Evolutionary conservation across 92 coral and sea anemone genomes (phyloP).

Genomic region (Pocillopora meandrina): DNA sequence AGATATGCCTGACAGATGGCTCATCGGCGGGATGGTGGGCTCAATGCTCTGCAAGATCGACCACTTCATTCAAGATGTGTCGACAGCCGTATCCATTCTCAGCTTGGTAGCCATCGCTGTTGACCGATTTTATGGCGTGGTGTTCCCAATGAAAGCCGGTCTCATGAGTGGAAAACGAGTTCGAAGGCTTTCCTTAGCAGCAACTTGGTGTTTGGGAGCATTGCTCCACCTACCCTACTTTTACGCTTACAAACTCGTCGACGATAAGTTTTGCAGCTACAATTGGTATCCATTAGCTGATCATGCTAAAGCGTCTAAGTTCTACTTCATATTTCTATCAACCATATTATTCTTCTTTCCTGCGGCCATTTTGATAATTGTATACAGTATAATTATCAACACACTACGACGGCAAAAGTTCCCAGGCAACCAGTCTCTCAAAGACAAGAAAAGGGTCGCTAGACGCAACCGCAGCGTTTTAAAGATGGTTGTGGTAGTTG

Average conservation of each 20-base stretch:
- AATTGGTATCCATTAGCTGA: conserved; percentile 45
- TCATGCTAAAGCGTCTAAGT: not conserved
- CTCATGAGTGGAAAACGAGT: conserved; percentile 30
- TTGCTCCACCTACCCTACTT: conserved; percentile 56
- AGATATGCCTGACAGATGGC: conserved; percentile 42
- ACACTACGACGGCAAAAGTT: conserved; percentile 43
- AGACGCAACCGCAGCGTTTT: conserved; percentile 65
- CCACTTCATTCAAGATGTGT: conserved; percentile 53
- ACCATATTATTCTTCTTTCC: conserved; percentile 62
- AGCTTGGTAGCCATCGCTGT: conserved; percentile 66
- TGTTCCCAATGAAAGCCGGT: conserved; percentile 62
- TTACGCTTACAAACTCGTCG: conserved; percentile 49
- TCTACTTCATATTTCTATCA: conserved; percentile 37
- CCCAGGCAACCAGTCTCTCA: conserved; percentile 64
- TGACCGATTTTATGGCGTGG: conserved; percentile 67
- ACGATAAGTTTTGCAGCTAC: conserved; percentile 22
- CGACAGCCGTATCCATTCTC: conserved; percentile 68
- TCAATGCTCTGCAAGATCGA: conserved; percentile 53
- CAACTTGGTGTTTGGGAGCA: conserved; percentile 54
- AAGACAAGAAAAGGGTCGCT: conserved; percentile 48
- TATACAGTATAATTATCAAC: conserved; percentile 40
- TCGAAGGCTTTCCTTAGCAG: conserved; percentile 30
- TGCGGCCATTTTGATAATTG: conserved; percentile 16
- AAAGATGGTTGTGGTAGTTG: conserved; percentile 67
- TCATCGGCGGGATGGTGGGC: conserved; percentile 52